Evolutionary conservation across 2,888 invertebrate genomes (phyloP).

Genomic region (Pseudococcus jackbeardsleyi): DNA sequence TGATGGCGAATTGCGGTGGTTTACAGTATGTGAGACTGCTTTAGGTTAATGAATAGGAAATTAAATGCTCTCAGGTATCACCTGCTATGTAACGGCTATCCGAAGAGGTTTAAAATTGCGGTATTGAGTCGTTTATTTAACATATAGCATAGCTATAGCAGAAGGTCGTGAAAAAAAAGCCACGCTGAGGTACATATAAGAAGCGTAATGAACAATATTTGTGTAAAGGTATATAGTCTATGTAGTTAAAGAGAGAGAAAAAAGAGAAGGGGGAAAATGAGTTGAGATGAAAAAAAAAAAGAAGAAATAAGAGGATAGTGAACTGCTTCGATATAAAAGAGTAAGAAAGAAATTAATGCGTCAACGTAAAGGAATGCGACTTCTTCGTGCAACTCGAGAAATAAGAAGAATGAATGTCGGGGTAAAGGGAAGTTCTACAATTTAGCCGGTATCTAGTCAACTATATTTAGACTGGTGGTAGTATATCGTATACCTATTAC

Average conservation of each 20-base stretch:
- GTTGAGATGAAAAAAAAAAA: not conserved
- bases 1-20: conserved; percentile 34
- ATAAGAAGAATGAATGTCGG: conserved; percentile 17
- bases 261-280: conserved; percentile 17
- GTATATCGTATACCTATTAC: conserved; percentile 37
- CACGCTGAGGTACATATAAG: not conserved
- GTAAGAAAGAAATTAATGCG: conserved; percentile 56
- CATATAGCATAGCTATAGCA: not conserved
- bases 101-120: conserved; percentile 31
- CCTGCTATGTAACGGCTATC: conserved; percentile 28
- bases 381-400: conserved; percentile 55
- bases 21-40: not conserved
- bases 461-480: conserved; percentile 49
- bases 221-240: conserved; percentile 9
- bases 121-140: conserved; percentile 49
- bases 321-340: conserved; percentile 56
- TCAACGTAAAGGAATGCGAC: conserved; percentile 56
- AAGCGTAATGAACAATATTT: conserved; percentile 53
- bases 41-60: conserved; percentile 52
- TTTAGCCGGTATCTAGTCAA: conserved; percentile 56
- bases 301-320: conserved; percentile 43
- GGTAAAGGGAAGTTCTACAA: conserved; percentile 51
- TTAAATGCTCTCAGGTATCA: conserved; percentile 47
- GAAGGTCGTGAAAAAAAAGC: conserved; percentile 37
- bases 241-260: not conserved